Evolutionary conservation across 2,888 invertebrate species (phyloP).

Genomic region (Diploptera punctata): DNA sequence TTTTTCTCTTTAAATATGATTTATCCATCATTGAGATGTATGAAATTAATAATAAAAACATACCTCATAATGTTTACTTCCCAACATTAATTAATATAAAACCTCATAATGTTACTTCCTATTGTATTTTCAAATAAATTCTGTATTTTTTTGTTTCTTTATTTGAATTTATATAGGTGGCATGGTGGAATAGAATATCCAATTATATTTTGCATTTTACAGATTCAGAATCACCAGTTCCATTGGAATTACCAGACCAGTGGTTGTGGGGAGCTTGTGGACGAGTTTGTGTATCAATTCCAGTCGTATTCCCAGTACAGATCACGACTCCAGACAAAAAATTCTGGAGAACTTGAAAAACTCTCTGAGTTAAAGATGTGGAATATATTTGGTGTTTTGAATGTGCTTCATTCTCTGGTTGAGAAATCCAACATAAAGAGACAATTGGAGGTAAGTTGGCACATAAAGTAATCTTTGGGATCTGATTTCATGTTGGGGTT

Average conservation of each 20-base stretch:
- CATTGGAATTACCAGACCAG: conserved; percentile 92
- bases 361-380: conserved; percentile 86
- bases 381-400: conserved; percentile 97
- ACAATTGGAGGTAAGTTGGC: conserved; percentile 88
- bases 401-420: conserved; percentile 96
- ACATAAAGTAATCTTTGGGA: too few species aligned
- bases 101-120: too few species aligned
- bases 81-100: too few species aligned
- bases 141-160: too few species aligned
- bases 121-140: too few species aligned
- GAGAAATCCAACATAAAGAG: conserved; percentile 98
- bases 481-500: too few species aligned
- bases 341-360: conserved; percentile 78
- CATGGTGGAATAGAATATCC: too few species aligned
- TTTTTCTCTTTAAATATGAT: too few species aligned
- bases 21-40: too few species aligned
- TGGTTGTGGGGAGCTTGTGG: conserved; percentile 99
- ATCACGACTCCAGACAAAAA: conserved; percentile 75
- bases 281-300: conserved; percentile 99
- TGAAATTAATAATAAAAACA: too few species aligned
- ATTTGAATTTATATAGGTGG: too few species aligned
- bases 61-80: too few species aligned
- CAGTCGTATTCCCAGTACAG: conserved; percentile 89
- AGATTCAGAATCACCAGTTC: conserved; percentile 82
- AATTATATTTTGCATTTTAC: conserved; percentile 20